A percentile compares a stretch with the other conserved stretches of the same genome.
Evolutionary conservation across 2,888 invertebrate genomes (phyloP).

Genomic region (Amblyteles armatorius): DNA sequence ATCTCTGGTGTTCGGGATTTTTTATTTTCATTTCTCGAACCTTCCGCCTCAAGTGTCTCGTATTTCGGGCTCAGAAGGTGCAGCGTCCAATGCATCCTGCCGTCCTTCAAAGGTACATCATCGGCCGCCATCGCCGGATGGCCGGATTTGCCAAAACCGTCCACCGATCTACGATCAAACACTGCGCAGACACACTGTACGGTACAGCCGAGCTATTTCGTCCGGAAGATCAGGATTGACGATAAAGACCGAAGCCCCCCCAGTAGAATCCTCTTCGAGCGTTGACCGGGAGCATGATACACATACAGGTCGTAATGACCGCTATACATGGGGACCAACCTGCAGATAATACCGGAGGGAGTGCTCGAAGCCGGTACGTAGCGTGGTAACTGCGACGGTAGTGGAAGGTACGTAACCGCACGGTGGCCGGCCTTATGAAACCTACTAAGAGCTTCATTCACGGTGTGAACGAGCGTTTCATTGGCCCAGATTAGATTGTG

Average conservation of each 20-base stretch:
- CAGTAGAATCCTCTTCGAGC: background rate
- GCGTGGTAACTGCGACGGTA: constrained; percentile 1
- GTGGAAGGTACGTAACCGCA: constrained; percentile 56
- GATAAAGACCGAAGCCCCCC: constrained; percentile 8
- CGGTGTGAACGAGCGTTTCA: constrained; percentile 75
- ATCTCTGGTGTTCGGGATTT: background rate
- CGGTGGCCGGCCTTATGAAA: constrained; percentile 37
- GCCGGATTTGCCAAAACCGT: background rate
- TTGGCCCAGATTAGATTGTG: constrained; percentile 77
- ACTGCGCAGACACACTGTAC: background rate
- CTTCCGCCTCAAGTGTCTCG: background rate
- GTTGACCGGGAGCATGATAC: background rate
- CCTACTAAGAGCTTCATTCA: constrained; percentile 70
- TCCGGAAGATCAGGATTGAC: constrained; percentile 14
- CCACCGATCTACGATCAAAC: constrained; percentile 2
- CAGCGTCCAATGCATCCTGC: background rate
- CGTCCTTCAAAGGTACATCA: background rate
- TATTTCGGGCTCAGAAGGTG: background rate
- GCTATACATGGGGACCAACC: constrained; percentile 44
- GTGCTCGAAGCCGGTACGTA: constrained; percentile 1
- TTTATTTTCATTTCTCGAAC: background rate
- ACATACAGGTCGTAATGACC: constrained; percentile 14
- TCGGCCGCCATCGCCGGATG: background rate
- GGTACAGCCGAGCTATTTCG: background rate
- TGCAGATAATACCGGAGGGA: constrained; percentile 18